phyloP scores from a whole-genome alignment of 1,140 invertebrate genomes.

The Brachionus calyciflorus region DNA sequence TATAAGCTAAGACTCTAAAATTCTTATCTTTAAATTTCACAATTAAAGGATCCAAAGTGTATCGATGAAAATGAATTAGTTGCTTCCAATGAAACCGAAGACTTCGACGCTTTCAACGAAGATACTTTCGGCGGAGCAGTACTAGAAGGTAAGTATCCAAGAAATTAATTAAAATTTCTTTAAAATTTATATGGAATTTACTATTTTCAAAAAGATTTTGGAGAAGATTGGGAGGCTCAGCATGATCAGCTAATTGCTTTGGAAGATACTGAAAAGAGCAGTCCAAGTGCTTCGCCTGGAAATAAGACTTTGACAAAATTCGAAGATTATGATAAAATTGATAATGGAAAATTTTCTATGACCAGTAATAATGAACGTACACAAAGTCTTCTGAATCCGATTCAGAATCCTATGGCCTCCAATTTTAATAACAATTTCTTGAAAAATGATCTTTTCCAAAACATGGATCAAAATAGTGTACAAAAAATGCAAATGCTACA shows the following conservation, averaged over 20 bases:
- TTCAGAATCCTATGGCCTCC: neutral
- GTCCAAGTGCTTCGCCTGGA: neutral
- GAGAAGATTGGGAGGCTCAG: conserved; percentile 34
- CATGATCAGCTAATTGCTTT: conserved; percentile 19
- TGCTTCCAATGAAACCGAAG: neutral
- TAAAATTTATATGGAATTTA: no score
- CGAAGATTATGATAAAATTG: neutral
- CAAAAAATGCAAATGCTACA: conserved; percentile 29
- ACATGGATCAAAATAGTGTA: neutral
- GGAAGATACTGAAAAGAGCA: neutral
- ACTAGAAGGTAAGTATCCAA: neutral
- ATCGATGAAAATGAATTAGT: conserved; percentile 4
- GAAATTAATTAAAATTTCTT: neutral
- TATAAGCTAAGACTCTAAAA: no score
- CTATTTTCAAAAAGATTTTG: neutral
- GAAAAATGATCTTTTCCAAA: neutral
- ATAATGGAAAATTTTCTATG: neutral
- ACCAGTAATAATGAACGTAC: neutral
- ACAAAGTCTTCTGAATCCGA: neutral
- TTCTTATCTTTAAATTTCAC: no score
- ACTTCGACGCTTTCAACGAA: conserved; percentile 44
- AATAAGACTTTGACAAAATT: neutral
- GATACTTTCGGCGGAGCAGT: conserved; percentile 20
- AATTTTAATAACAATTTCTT: neutral
- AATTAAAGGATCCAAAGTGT: neutral